Evolutionary conservation across 2,888 invertebrate species (phyloP).

Genomic region (Drosophila greeni): DNA sequence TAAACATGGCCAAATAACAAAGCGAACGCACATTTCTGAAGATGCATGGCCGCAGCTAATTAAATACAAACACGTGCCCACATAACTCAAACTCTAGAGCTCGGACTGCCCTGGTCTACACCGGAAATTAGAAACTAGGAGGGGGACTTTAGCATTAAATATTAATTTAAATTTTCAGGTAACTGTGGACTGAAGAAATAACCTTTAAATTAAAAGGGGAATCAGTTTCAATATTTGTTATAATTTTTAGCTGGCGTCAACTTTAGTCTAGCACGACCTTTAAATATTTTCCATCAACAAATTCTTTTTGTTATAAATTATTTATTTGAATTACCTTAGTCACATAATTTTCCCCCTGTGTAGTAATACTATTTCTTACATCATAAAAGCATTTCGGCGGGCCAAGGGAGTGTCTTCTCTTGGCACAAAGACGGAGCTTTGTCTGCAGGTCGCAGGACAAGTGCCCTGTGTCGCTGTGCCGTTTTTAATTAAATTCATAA

Average conservation of each 20-base stretch:
- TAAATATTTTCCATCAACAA: not conserved
- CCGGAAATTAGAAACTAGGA: not conserved
- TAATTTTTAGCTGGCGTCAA: not conserved
- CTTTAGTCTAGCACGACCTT: not conserved
- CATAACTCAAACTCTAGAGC: slow-evolving; percentile 64
- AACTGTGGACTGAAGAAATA: not conserved
- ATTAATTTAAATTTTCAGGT: not conserved
- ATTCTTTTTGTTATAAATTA: not conserved
- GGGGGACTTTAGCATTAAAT: not conserved
- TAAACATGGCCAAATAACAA: slow-evolving; percentile 63
- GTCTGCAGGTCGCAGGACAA: slow-evolving; percentile 37
- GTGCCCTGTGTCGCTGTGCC: slow-evolving; percentile 53
- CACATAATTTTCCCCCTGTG: not conserved
- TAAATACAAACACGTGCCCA: slow-evolving; percentile 71
- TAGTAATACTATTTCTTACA: slow-evolving; percentile 34
- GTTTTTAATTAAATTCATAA: slow-evolving; percentile 74
- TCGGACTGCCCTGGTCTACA: not conserved
- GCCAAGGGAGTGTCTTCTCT: slow-evolving; percentile 31
- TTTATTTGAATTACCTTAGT: too few species aligned
- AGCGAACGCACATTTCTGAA: slow-evolving; percentile 42
- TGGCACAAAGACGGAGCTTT: slow-evolving; percentile 44
- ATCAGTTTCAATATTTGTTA: not conserved
- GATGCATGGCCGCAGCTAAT: slow-evolving; percentile 59
- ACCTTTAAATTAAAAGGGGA: not conserved
- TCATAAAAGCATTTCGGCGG: slow-evolving; percentile 61